A percentile compares a stretch with the other conserved stretches of the same genome.
phyloP scores from a whole-genome alignment of 2,113 vertebrate genomes.

The Xyliphius kryptos region DNA sequence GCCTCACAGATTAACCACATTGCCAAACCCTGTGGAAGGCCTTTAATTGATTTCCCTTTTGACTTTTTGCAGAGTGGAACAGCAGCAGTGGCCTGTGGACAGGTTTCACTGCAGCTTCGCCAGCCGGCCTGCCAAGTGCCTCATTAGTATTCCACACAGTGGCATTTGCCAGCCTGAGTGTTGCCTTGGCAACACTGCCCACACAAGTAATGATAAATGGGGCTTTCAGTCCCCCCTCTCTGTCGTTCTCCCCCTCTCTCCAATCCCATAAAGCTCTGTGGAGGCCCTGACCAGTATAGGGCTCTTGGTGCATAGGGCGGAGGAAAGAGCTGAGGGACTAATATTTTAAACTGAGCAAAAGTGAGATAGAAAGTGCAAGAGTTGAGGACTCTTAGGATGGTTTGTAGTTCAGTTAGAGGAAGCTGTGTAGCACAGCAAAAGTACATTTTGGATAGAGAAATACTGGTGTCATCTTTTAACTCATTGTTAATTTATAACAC shows the following conservation, averaged over 20 bases:
- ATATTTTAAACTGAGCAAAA: slow-evolving; percentile 31
- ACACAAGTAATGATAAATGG: slow-evolving; percentile 80
- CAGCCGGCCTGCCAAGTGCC: slow-evolving; percentile 72
- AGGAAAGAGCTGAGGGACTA: slow-evolving; percentile 50
- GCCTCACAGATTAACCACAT: slow-evolving; percentile 69
- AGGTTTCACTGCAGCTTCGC: slow-evolving; percentile 53
- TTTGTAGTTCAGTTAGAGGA: too few species aligned
- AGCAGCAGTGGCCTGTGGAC: slow-evolving; percentile 43
- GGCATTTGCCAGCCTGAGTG: slow-evolving; percentile 78
- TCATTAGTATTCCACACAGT: slow-evolving; percentile 75
- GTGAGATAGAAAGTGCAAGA: too few species aligned
- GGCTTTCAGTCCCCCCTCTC: slow-evolving; percentile 64
- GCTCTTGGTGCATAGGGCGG: slow-evolving; percentile 48
- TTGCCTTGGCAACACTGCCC: slow-evolving; percentile 78
- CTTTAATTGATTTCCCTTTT: slow-evolving; percentile 80
- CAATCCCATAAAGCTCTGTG: slow-evolving; percentile 63
- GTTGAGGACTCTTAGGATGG: too few species aligned
- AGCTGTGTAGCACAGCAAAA: too few species aligned
- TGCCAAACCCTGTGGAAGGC: slow-evolving; percentile 74
- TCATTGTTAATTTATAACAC: too few species aligned
- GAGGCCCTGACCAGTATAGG: slow-evolving; percentile 64
- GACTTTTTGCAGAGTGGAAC: slow-evolving; percentile 72
- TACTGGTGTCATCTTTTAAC: too few species aligned
- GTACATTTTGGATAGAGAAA: too few species aligned
- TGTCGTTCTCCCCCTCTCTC: slow-evolving; percentile 50